A percentile compares a stretch with the other conserved stretches of the same genome.
Evolutionary conservation across 2,888 invertebrate genomes (phyloP).

Genomic region (Diabrotica balteata): DNA sequence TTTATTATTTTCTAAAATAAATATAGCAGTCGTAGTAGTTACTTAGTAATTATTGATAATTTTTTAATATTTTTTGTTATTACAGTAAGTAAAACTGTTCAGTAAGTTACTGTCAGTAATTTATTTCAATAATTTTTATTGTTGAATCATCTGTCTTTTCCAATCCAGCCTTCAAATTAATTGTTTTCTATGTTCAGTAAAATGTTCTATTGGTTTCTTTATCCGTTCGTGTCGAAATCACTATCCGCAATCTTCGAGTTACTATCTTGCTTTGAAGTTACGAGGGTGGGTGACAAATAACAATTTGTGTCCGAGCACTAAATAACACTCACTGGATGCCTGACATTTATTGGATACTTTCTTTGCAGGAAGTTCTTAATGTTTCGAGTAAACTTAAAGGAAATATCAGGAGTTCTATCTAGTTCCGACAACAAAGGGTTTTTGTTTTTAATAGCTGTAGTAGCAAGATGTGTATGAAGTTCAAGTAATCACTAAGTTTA

Average conservation of each 20-base stretch:
- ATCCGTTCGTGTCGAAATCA: conserved; percentile 15
- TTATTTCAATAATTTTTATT: conserved; percentile 1
- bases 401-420: too few relatives aligned
- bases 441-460: too few relatives aligned
- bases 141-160: conserved; percentile 14
- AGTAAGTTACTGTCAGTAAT: too few relatives aligned
- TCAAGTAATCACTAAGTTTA: too few relatives aligned
- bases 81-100: too few relatives aligned
- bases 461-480: too few relatives aligned
- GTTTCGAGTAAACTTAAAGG: too few relatives aligned
- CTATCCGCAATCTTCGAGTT: conserved; percentile 15
- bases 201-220: conserved; percentile 4
- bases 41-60: too few relatives aligned
- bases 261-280: conserved; percentile 12
- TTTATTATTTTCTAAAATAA: too few relatives aligned
- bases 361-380: conserved; percentile 10
- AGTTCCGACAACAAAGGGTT: too few relatives aligned
- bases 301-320: conserved; percentile 12
- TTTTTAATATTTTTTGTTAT: too few relatives aligned
- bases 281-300: conserved; percentile 16
- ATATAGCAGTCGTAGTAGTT: too few relatives aligned
- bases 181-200: conserved; percentile 19
- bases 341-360: conserved; percentile 22
- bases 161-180: conserved; percentile 15
- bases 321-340: conserved; percentile 13